Evolutionary conservation across 2,113 vertebrate species (phyloP).

Genomic region (Xiphophorus couchianus): DNA sequence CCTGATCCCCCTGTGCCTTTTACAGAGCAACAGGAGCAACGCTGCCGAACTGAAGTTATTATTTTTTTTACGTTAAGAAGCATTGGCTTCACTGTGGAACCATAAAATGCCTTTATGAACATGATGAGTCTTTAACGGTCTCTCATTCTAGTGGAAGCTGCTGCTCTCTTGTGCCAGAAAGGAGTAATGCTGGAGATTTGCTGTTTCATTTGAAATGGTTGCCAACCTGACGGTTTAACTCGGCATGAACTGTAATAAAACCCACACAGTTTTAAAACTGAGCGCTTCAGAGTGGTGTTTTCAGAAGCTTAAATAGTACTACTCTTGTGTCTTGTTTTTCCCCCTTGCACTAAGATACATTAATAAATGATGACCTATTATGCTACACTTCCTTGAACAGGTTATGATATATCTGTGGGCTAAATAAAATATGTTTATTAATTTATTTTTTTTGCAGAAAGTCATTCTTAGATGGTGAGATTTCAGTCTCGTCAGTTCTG

Average conservation of each 20-base stretch:
- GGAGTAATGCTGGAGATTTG: conserved; percentile 3
- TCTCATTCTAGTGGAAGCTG: conserved; percentile 10
- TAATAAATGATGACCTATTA: too few relatives aligned
- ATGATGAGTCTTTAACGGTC: neutral
- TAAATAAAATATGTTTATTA: too few relatives aligned
- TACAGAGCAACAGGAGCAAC: conserved; percentile 19
- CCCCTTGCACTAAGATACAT: too few relatives aligned
- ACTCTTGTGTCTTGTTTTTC: neutral
- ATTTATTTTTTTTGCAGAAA: too few relatives aligned
- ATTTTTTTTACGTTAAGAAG: neutral
- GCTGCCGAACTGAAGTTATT: conserved; percentile 9
- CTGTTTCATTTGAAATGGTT: conserved; percentile 25
- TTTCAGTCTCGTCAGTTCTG: too few relatives aligned
- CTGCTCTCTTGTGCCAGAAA: conserved; percentile 61
- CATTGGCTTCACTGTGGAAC: conserved; percentile 26
- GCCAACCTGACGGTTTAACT: neutral
- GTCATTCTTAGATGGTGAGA: too few relatives aligned
- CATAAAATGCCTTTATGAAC: conserved; percentile 17
- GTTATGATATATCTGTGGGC: too few relatives aligned
- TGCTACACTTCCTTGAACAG: too few relatives aligned
- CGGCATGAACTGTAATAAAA: conserved; percentile 45
- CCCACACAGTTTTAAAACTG: conserved; percentile 13
- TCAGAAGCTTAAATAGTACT: neutral
- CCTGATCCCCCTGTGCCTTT: conserved; percentile 45
- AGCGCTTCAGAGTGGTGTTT: neutral